Evolutionary conservation across 2,888 invertebrate genomes (phyloP).

Genomic region (Syritta pipiens): DNA sequence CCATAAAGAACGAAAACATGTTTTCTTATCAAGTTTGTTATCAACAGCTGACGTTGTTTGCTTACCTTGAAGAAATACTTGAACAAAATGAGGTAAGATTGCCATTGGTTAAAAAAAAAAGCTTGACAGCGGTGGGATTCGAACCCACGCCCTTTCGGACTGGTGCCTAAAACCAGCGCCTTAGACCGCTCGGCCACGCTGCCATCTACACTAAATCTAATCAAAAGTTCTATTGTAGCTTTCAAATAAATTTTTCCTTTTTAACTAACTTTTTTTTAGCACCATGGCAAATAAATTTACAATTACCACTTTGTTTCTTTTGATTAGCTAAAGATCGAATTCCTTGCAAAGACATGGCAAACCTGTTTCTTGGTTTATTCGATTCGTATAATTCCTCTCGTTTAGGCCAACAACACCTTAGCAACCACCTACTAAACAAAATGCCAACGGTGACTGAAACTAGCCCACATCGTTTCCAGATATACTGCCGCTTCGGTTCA

Average conservation of each 20-base stretch:
- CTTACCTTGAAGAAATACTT: too few relatives aligned
- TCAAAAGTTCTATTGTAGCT: neutral
- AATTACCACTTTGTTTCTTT: neutral
- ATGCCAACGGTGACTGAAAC: constrained; percentile 52
- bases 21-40: too few relatives aligned
- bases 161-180: constrained; percentile 81
- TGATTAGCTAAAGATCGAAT: neutral
- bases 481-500: constrained; percentile 23
- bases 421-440: neutral
- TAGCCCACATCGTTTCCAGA: constrained; percentile 30
- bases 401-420: constrained; percentile 24
- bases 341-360: constrained; percentile 19
- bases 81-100: too few relatives aligned
- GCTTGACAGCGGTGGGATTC: constrained; percentile 80
- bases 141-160: constrained; percentile 80
- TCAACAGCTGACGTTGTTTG: too few relatives aligned
- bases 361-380: constrained; percentile 31
- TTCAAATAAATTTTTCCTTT: neutral
- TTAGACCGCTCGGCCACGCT: constrained; percentile 80
- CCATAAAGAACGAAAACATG: too few relatives aligned
- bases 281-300: neutral
- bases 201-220: constrained; percentile 69
- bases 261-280: neutral
- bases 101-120: constrained; percentile 63
- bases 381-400: constrained; percentile 7